These are phyloP conservation scores for Drosophila imparisetae DNA, from an alignment of 2,888 invertebrate species.

Conservation along the genomic window DNA sequence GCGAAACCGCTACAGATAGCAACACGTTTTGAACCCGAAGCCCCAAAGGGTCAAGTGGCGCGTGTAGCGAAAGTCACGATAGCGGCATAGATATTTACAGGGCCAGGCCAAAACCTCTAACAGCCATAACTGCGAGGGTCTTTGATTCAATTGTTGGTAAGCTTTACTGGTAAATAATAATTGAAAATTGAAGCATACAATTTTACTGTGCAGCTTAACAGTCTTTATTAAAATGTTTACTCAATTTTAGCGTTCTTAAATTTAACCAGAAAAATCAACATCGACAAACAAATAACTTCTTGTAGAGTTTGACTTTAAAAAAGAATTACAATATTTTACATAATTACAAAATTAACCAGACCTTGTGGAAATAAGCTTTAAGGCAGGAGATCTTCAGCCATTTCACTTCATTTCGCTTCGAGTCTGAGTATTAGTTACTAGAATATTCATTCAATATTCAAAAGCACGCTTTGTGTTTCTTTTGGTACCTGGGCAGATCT, in stretches of 20 bases:
- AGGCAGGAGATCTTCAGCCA: not conserved
- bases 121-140: slow-evolving; percentile 31
- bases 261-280: not conserved
- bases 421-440: too few relatives aligned
- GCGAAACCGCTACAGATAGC: slow-evolving; percentile 50
- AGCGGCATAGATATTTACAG: slow-evolving; percentile 49
- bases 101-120: slow-evolving; percentile 39
- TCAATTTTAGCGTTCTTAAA: not conserved
- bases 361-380: not conserved
- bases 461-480: not conserved
- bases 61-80: slow-evolving; percentile 78
- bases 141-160: not conserved
- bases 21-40: slow-evolving; percentile 82
- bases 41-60: slow-evolving; percentile 82
- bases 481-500: not conserved
- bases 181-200: not conserved
- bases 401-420: too few relatives aligned
- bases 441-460: too few relatives aligned
- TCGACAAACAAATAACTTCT: not conserved
- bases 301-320: not conserved
- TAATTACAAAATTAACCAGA: not conserved
- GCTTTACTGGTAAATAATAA: not conserved
- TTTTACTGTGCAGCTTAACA: not conserved
- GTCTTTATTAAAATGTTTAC: not conserved
- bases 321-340: not conserved